These are phyloP conservation scores for Heliconius nattereri DNA, from an alignment of 1,140 invertebrate genomes.

Conservation along the genomic window DNA sequence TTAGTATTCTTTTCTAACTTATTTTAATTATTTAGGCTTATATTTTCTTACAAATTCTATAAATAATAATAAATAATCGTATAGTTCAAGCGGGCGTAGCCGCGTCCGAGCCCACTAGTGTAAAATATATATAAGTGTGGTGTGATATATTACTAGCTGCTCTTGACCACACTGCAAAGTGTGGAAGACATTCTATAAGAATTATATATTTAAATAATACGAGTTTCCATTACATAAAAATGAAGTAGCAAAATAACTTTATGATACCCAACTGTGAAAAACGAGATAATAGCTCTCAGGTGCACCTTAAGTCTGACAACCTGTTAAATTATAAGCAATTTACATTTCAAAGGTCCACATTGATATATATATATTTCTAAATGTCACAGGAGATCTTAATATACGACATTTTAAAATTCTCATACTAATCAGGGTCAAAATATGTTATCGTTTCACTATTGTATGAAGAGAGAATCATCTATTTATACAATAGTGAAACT, in stretches of 20 bases:
- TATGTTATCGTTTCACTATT: not conserved
- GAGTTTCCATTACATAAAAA: too few species aligned
- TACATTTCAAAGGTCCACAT: slow-evolving; percentile 12
- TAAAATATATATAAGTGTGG: too few species aligned
- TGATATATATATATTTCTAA: not conserved
- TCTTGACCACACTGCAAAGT: too few species aligned
- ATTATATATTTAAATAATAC: too few species aligned
- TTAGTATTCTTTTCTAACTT: too few species aligned
- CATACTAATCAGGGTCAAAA: slow-evolving; percentile 11
- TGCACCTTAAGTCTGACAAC: not conserved
- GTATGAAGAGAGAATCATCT: not conserved
- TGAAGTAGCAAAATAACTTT: not conserved
- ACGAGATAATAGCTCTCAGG: not conserved
- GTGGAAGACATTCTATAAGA: too few species aligned
- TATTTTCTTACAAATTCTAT: too few species aligned
- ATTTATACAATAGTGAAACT: not conserved
- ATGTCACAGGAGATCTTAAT: slow-evolving; percentile 13
- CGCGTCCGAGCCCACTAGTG: too few species aligned
- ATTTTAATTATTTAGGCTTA: too few species aligned
- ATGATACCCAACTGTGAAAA: not conserved
- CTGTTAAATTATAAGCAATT: slow-evolving; percentile 11
- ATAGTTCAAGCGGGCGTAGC: too few species aligned
- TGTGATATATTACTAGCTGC: too few species aligned
- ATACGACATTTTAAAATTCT: slow-evolving; percentile 17
- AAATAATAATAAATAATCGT: too few species aligned